phyloP scores from a whole-genome alignment of 2,888 invertebrate genomes.

The Drosophila quinaria region DNA sequence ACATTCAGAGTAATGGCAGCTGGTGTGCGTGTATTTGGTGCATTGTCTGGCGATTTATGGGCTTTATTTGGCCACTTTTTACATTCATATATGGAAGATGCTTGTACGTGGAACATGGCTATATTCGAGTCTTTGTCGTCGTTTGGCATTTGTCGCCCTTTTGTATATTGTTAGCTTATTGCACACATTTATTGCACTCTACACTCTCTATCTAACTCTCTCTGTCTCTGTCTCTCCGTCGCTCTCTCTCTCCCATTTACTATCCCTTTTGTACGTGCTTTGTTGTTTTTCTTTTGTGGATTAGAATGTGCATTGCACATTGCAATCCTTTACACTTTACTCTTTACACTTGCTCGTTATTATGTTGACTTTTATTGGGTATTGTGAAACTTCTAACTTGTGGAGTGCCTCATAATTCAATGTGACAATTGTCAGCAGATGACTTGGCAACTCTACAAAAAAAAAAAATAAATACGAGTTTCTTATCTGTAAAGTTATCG shows the following conservation, averaged over 20 bases:
- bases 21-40: conserved; percentile 40
- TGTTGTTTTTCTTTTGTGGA: conserved; percentile 40
- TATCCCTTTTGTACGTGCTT: conserved; percentile 8
- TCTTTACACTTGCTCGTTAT: conserved; percentile 55
- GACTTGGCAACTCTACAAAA: conserved; percentile 19
- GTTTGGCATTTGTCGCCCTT: conserved; percentile 76
- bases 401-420: conserved; percentile 59
- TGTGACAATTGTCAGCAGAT: conserved; percentile 55
- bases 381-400: conserved; percentile 52
- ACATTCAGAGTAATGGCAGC: conserved; percentile 8
- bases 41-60: conserved; percentile 79
- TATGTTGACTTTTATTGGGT: conserved; percentile 68
- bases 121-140: conserved; percentile 36
- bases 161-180: conserved; percentile 75
- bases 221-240: background rate
- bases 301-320: conserved; percentile 53
- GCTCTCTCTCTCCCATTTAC: background rate
- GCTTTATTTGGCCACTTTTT: conserved; percentile 77
- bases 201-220: conserved; percentile 25
- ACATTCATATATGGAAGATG: conserved; percentile 46
- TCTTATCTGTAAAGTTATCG: conserved; percentile 4
- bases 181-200: conserved; percentile 67
- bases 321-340: conserved; percentile 51
- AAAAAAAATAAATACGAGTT: background rate
- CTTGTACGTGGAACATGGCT: conserved; percentile 29